phyloP scores from a whole-genome alignment of 2,797 vertebrate genomes.

The Xenentodon cancila region DNA sequence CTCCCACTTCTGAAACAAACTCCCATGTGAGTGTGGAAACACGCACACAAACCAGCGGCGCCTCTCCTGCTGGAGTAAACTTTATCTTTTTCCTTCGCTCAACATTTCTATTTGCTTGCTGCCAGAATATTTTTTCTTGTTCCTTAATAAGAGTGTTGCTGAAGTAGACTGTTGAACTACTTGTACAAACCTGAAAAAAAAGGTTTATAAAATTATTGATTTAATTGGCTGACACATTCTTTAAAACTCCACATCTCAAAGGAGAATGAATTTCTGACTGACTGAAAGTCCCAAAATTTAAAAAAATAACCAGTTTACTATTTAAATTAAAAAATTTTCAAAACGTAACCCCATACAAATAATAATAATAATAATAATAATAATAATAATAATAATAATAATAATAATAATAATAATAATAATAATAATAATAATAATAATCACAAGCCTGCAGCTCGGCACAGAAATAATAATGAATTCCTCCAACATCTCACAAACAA shows the following conservation, averaged over 20 bases:
- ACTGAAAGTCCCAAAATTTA: slow-evolving; percentile 4
- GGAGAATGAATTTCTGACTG: slow-evolving; percentile 5
- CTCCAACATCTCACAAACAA: slow-evolving; percentile 15
- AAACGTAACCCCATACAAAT: too few relatives aligned
- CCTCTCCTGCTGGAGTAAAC: slow-evolving; percentile 38
- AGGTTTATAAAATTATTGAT: not conserved
- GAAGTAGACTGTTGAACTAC: not conserved
- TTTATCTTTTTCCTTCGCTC: slow-evolving; percentile 37
- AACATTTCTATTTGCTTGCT: not conserved
- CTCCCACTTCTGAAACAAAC: slow-evolving; percentile 64
- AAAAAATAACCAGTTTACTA: not conserved
- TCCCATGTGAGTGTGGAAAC: slow-evolving; percentile 60
- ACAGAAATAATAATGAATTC: not conserved
- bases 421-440: too few relatives aligned
- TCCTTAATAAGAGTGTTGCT: too few relatives aligned
- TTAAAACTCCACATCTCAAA: not conserved
- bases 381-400: too few relatives aligned
- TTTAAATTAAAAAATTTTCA: not conserved
- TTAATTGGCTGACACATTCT: not conserved
- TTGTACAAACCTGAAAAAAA: slow-evolving; percentile 14
- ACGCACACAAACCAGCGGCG: slow-evolving; percentile 32
- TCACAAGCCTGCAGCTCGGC: too few relatives aligned
- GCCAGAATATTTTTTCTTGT: not conserved
- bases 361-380: too few relatives aligned
- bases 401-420: too few relatives aligned